Percentiles rank a stretch among this genome's conserved stretches.
These are phyloP conservation scores for Chaetops frenatus DNA, from an alignment of 2,113 vertebrate genomes.

Conservation along the genomic window DNA sequence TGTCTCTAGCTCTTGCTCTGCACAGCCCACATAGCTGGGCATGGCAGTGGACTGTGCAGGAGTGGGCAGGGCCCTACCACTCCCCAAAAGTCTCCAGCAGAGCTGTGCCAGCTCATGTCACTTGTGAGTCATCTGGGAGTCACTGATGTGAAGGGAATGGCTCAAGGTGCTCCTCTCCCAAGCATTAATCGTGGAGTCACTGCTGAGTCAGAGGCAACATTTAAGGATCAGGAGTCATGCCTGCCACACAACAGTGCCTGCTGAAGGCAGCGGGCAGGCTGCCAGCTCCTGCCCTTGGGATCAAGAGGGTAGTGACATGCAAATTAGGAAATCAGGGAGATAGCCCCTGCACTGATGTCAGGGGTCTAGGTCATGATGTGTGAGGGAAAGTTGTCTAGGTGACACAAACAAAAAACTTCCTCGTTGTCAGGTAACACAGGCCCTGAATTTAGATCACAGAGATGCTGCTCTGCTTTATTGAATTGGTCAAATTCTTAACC, in stretches of 20 bases:
- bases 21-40: accelerated
- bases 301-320: not conserved
- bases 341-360: not conserved
- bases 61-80: not conserved
- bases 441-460: not conserved
- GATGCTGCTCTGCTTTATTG: not conserved
- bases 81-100: not conserved
- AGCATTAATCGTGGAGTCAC: accelerated
- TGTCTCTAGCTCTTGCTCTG: not conserved
- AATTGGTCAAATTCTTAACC: not conserved
- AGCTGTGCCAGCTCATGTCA: not conserved
- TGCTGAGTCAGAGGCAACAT: not conserved
- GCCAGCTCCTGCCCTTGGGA: not conserved
- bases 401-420: not conserved
- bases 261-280: not conserved
- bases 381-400: not conserved
- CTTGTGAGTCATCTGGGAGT: not conserved
- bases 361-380: accelerated
- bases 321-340: not conserved
- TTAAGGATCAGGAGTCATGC: not conserved
- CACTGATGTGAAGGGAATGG: not conserved
- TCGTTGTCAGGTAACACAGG: not conserved
- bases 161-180: not conserved
- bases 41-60: not conserved
- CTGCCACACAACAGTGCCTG: not conserved